Conservation (phyloP, 2,797 vertebrate species). For the Serranus cabrilla region DNA sequence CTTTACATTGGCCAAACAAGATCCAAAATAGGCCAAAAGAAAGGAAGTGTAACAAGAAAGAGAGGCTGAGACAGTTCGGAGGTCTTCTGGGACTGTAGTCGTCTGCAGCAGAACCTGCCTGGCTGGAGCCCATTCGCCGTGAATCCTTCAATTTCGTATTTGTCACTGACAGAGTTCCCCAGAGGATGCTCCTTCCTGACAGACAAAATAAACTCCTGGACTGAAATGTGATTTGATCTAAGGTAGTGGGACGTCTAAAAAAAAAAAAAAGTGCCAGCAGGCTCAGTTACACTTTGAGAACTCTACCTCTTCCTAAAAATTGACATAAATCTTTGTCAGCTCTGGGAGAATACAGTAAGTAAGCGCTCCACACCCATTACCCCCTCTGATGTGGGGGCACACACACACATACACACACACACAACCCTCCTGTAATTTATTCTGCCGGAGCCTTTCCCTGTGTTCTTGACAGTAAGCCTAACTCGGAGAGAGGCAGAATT, state of each 20-base stretch:
- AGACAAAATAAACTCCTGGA: slow-evolving; percentile 75
- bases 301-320: slow-evolving; percentile 41
- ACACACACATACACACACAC: slow-evolving; percentile 6
- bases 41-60: slow-evolving; percentile 53
- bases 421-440: slow-evolving; percentile 76
- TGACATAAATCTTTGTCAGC: slow-evolving; percentile 54
- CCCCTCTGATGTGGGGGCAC: slow-evolving; percentile 25
- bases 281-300: slow-evolving; percentile 66
- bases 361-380: slow-evolving; percentile 39
- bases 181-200: slow-evolving; percentile 73
- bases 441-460: slow-evolving; percentile 71
- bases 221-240: slow-evolving; percentile 78
- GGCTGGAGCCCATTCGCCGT: slow-evolving; percentile 58
- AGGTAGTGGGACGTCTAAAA: slow-evolving; percentile 45
- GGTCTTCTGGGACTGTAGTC: slow-evolving; percentile 56
- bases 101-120: slow-evolving; percentile 63
- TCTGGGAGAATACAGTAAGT: slow-evolving; percentile 52
- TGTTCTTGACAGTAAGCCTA: slow-evolving; percentile 84
- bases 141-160: slow-evolving; percentile 77
- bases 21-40: slow-evolving; percentile 65
- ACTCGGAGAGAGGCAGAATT: slow-evolving; percentile 80
- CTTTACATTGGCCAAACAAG: slow-evolving; percentile 64
- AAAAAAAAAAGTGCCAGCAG: slow-evolving; percentile 40
- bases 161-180: slow-evolving; percentile 72
- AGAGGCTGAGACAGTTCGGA: slow-evolving; percentile 58